Percentiles rank a stretch among this genome's conserved stretches.
Conservation (phyloP, 1,140 invertebrate genomes). For the Orchesella cincta region DNA sequence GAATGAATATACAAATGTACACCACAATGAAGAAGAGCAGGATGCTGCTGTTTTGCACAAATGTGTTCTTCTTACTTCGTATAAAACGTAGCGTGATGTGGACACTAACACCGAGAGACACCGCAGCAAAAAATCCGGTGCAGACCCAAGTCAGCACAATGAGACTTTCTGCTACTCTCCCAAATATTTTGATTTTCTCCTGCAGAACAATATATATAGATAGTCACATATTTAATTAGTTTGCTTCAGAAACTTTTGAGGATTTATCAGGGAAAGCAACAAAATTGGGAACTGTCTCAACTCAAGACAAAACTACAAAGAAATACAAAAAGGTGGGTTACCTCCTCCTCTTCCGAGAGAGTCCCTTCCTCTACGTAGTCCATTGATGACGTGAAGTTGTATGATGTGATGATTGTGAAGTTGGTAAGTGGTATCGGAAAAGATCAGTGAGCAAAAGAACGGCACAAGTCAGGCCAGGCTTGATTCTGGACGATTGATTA, state of each 20-base stretch:
- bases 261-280: too few species aligned
- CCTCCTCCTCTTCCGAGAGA: slow-evolving; percentile 33
- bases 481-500: background rate
- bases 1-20: too few species aligned
- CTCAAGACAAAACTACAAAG: too few species aligned
- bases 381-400: background rate
- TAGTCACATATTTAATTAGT: background rate
- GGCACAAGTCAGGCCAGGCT: too few species aligned
- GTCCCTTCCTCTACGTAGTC: slow-evolving; percentile 29
- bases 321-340: too few species aligned
- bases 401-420: background rate
- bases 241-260: too few species aligned
- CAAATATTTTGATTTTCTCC: slow-evolving; percentile 32
- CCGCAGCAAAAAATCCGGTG: slow-evolving; percentile 30
- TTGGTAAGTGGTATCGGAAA: background rate
- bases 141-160: slow-evolving; percentile 31
- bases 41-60: too few species aligned
- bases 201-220: slow-evolving; percentile 1
- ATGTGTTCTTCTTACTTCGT: slow-evolving; percentile 6
- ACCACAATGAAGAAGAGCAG: too few species aligned
- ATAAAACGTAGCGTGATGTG: background rate
- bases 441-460: background rate
- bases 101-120: slow-evolving; percentile 29
- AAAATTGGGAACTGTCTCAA: background rate
- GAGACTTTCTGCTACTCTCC: slow-evolving; percentile 8